These are phyloP conservation scores for Hartigia nigra DNA, from an alignment of 2,888 invertebrate genomes.

Conservation along the genomic window DNA sequence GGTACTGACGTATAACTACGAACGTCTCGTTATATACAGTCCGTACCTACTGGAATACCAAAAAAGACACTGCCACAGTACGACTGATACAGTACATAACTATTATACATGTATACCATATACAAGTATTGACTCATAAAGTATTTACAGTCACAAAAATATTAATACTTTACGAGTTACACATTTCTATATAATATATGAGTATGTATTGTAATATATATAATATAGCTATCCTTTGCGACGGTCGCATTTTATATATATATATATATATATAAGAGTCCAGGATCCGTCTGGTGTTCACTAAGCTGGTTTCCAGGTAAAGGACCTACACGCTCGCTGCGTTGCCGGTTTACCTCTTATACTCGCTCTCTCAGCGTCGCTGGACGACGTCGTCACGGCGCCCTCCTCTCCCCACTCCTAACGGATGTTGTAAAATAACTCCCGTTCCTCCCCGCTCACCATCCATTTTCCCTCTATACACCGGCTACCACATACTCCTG, in stretches of 20 bases:
- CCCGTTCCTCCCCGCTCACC: neutral
- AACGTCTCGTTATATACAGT: neutral
- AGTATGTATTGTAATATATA: neutral
- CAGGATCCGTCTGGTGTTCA: neutral
- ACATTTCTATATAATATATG: neutral
- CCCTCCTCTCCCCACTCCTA: neutral
- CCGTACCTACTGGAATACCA: neutral
- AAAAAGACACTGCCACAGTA: neutral
- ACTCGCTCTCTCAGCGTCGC: neutral
- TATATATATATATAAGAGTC: neutral
- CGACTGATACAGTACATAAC: neutral
- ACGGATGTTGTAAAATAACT: slow-evolving; percentile 20
- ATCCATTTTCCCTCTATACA: neutral
- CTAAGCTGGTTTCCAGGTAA: slow-evolving; percentile 39
- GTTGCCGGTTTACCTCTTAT: slow-evolving; percentile 34
- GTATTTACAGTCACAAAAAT: neutral
- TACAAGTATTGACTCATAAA: neutral
- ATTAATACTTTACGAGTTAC: neutral
- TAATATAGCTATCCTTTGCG: neutral
- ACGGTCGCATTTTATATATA: neutral
- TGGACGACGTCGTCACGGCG: slow-evolving; percentile 5
- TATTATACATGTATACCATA: neutral
- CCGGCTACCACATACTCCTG: neutral
- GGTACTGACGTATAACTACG: too few relatives aligned
- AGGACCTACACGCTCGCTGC: slow-evolving; percentile 31